Percentiles rank a stretch among this genome's conserved stretches.
phyloP scores from a whole-genome alignment of 2,888 invertebrate species.

The Microplitis manilae region DNA sequence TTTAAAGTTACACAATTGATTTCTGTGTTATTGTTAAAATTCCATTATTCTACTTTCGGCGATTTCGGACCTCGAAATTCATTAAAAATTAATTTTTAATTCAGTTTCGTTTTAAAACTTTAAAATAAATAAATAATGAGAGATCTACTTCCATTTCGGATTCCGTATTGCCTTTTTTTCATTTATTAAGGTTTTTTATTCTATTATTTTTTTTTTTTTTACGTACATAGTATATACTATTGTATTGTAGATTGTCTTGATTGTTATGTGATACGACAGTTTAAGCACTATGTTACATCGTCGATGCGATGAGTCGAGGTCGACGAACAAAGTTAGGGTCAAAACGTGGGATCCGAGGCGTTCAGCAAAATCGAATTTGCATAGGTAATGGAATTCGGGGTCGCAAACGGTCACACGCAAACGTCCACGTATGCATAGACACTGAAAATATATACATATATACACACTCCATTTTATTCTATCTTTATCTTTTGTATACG shows the following conservation, averaged over 20 bases:
- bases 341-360: constrained; percentile 55
- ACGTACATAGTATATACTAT: constrained; percentile 4
- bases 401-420: constrained; percentile 42
- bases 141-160: too few species aligned
- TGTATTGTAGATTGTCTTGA: constrained; percentile 13
- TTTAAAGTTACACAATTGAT: too few species aligned
- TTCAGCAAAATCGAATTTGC: constrained; percentile 56
- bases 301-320: constrained; percentile 48
- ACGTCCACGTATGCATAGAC: constrained; percentile 30
- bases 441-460: constrained; percentile 10
- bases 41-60: too few species aligned
- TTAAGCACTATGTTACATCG: constrained; percentile 36
- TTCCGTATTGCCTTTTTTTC: not conserved
- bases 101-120: too few species aligned
- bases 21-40: too few species aligned
- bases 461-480: constrained; percentile 2
- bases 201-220: not conserved
- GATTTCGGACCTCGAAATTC: too few species aligned
- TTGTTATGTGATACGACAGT: constrained; percentile 33
- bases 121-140: too few species aligned
- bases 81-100: too few species aligned
- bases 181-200: not conserved
- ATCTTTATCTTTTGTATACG: not conserved
- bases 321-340: constrained; percentile 58
- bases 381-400: constrained; percentile 53